These are phyloP conservation scores for Oophaga pumilio DNA, from an alignment of 2,113 vertebrate genomes.

Conservation along the genomic window DNA sequence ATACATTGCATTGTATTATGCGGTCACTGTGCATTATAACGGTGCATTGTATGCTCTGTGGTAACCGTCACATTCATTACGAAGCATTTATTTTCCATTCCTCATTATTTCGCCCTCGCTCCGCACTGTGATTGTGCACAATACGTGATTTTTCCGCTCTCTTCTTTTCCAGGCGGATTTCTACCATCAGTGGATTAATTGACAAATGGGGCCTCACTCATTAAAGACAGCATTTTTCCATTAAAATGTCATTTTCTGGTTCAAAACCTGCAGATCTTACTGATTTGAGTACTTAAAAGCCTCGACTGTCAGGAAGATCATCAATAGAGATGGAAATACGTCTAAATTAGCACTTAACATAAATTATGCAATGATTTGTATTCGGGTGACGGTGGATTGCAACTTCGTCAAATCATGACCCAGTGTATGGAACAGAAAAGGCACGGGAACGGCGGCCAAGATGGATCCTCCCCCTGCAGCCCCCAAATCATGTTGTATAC, in stretches of 20 bases:
- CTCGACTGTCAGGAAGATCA: slow-evolving; percentile 34
- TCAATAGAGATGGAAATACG: slow-evolving; percentile 40
- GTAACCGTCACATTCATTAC: background rate
- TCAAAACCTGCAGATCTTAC: slow-evolving; percentile 47
- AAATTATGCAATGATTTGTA: slow-evolving; percentile 40
- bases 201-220: slow-evolving; percentile 47
- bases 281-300: slow-evolving; percentile 49
- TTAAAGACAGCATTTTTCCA: slow-evolving; percentile 40
- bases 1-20: too few species aligned
- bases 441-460: background rate
- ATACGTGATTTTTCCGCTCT: too few species aligned
- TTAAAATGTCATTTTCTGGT: slow-evolving; percentile 53
- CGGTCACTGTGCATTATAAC: background rate
- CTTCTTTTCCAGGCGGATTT: slow-evolving; percentile 13
- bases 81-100: background rate
- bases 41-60: background rate
- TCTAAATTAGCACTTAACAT: slow-evolving; percentile 40
- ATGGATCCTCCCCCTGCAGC: background rate
- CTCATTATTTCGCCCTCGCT: background rate
- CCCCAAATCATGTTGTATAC: too few species aligned
- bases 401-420: background rate
- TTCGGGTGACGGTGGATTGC: background rate
- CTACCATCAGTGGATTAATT: slow-evolving; percentile 36
- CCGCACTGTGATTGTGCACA: background rate
- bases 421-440: background rate